These are phyloP conservation scores for Enteromius fasciolatus DNA, from an alignment of 2,797 vertebrate genomes.

Conservation along the genomic window DNA sequence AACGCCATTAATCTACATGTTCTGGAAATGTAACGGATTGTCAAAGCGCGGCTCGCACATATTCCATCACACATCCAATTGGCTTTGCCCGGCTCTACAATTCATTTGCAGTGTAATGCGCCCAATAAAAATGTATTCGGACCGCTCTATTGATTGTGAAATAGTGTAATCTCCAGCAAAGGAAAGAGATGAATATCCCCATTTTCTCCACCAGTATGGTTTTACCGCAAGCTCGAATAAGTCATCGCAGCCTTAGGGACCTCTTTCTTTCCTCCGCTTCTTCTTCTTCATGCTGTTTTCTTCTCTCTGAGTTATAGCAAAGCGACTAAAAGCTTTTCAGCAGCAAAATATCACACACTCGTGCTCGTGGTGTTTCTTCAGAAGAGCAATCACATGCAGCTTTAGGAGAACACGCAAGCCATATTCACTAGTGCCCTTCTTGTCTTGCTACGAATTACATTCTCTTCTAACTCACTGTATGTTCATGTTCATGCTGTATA, in stretches of 20 bases:
- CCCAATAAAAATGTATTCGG: conserved; percentile 77
- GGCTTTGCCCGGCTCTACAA: conserved; percentile 76
- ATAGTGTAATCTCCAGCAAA: conserved; percentile 75
- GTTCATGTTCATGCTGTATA: neutral
- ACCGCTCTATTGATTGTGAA: conserved; percentile 82
- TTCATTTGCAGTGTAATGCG: conserved; percentile 82
- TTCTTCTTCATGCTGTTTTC: conserved; percentile 24
- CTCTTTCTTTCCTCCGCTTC: conserved; percentile 23
- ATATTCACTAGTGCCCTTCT: neutral
- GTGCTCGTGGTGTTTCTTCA: neutral
- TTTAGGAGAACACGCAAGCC: too few species aligned
- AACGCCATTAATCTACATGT: conserved; percentile 86
- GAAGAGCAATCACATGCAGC: neutral
- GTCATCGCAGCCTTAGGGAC: conserved; percentile 58
- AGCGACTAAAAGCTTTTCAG: neutral
- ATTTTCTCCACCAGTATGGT: conserved; percentile 65
- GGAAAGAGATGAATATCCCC: conserved; percentile 71
- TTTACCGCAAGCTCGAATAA: conserved; percentile 61
- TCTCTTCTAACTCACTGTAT: neutral
- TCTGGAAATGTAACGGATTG: conserved; percentile 84
- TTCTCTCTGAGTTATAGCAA: neutral
- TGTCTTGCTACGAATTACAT: neutral
- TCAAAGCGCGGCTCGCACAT: conserved; percentile 76
- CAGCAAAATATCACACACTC: neutral
- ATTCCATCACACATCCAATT: conserved; percentile 83